Evolutionary conservation across 64 coral and sea anemone genomes (phyloP), one percentile per base, ranked within the genome.

Genomic region (Porites lutea): DNA sequence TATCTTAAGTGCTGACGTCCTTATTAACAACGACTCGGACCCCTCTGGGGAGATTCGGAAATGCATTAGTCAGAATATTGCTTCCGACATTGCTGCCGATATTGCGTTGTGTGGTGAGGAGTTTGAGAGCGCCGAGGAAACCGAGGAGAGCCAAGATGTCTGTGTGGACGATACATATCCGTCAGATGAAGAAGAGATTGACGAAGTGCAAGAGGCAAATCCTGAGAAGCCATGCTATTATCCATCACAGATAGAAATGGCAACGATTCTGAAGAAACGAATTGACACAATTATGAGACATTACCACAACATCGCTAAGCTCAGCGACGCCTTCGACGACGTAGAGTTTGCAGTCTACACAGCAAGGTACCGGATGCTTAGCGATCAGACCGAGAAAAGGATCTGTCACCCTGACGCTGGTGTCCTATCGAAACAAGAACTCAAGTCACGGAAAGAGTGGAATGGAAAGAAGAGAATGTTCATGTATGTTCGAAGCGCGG

Each of bases 241-340:
- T 87, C 91, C 91, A 8, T 70, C 91, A 59, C 91, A 93, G 27
- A 93, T 68, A 79, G 91, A 93, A 57, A 93, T 93, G 91, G 91
- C 81, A 76, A 60, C 27, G 13, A 88, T 93, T 7, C 53, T 93
- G 4, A 93, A 93, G 52, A 73, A 60, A 15, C 90, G 79, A 16
- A 50, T 92, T 47, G 80, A 92, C 59, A 80, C 90, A 37, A 92
- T 92, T 59, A 92, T 92, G 90, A 15, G 23, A 6, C 78, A 91
- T 91, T 91, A 91, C 79, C 89, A 91, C 65, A 47, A 48, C 8
- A 93, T 93, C 67, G 45, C 59, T 3, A 93, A 63, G 8, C 51
- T 93, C 15, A 88, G 83, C 5, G 91, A 93, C 13, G 57, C 54
- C 9, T 93, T 93, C 57, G 44, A 93, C 50, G 75, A 88, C 74